Evolutionary conservation across 2,797 vertebrate species (phyloP).

Genomic region (Pristis pectinata): DNA sequence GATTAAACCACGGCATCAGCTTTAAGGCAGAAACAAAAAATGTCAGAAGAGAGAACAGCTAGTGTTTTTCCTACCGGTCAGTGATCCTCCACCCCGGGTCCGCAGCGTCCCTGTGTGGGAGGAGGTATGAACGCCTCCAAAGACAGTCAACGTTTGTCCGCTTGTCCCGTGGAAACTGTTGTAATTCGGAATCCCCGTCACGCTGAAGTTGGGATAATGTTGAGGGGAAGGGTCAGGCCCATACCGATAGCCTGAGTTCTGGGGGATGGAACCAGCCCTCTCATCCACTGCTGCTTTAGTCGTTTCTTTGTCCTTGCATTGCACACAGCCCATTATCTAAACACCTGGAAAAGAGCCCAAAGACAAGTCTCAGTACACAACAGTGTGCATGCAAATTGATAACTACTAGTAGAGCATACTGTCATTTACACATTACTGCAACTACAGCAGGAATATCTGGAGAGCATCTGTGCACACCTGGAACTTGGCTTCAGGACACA

Average conservation of each 20-base stretch:
- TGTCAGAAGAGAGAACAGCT: background rate
- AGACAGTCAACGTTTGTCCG: slow-evolving; percentile 79
- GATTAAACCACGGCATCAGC: background rate
- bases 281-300: slow-evolving; percentile 81
- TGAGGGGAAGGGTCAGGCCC: slow-evolving; percentile 81
- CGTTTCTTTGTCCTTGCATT: slow-evolving; percentile 98
- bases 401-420: background rate
- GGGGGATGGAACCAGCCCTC: slow-evolving; percentile 75
- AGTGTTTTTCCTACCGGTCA: background rate
- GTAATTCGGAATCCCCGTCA: slow-evolving; percentile 88
- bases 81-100: slow-evolving; percentile 67
- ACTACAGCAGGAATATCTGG: background rate
- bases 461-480: background rate
- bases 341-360: slow-evolving; percentile 64
- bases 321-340: slow-evolving; percentile 99
- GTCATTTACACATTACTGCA: background rate
- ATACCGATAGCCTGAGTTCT: slow-evolving; percentile 83
- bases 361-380: background rate
- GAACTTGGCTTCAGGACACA: no score
- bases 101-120: slow-evolving; percentile 82
- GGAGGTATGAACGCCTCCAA: slow-evolving; percentile 83
- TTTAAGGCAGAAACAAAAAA: background rate
- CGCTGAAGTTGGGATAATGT: slow-evolving; percentile 80
- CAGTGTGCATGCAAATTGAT: background rate
- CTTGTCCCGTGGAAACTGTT: slow-evolving; percentile 85